Percentiles rank a stretch among this genome's conserved stretches.
Evolutionary conservation across 2,797 vertebrate species (phyloP).

Genomic region (Lepilemur ruficaudatus): DNA sequence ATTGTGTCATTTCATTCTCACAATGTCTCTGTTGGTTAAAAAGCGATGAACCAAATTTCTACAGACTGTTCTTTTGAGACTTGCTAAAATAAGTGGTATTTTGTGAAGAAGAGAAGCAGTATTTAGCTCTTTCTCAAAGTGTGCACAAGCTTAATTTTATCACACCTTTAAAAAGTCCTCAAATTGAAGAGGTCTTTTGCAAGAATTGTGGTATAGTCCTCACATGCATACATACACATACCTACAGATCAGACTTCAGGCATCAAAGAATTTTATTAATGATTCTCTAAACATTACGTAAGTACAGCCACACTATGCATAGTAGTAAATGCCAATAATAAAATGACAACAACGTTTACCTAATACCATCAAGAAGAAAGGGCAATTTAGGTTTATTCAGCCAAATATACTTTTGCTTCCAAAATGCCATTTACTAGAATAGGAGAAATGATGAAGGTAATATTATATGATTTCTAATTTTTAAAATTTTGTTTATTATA

Average conservation of each 20-base stretch:
- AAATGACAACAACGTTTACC: background rate
- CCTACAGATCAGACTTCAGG: background rate
- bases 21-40: background rate
- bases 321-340: background rate
- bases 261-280: background rate
- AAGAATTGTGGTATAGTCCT: background rate
- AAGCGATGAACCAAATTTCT: background rate
- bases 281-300: background rate
- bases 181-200: background rate
- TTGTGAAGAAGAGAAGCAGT: background rate
- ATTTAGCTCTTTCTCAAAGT: background rate
- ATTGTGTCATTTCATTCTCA: background rate
- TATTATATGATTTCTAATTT: conserved; percentile 25
- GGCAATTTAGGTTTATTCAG: background rate
- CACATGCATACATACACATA: background rate
- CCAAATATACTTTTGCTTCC: background rate
- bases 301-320: background rate
- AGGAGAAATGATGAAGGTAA: background rate
- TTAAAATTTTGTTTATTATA: background rate
- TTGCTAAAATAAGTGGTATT: background rate
- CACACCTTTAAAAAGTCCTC: background rate
- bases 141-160: background rate
- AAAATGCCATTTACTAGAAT: background rate
- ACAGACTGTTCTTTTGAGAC: background rate
- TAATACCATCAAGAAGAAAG: background rate